A percentile compares a stretch with the other conserved stretches of the same genome.
Evolutionary conservation across 2,888 invertebrate species (phyloP).

Genomic region (Heliconius hortense): DNA sequence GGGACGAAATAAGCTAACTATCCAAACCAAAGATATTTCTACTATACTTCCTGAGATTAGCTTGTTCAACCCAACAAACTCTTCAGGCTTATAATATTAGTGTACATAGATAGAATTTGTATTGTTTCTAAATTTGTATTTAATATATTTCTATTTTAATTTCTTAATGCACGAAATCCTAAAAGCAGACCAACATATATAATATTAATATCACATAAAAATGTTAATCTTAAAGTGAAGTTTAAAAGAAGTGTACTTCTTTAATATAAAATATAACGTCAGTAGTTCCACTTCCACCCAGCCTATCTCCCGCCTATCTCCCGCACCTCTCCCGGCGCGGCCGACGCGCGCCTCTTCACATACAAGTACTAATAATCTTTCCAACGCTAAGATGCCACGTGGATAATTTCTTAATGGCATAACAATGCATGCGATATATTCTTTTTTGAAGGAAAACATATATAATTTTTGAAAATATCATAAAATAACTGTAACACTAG

Average conservation of each 20-base stretch:
- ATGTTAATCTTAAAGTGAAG: neutral
- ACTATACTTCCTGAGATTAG: no score
- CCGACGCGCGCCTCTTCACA: no score
- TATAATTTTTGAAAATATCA: no score
- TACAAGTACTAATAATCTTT: neutral
- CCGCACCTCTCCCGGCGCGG: no score
- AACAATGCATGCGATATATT: conserved; percentile 10
- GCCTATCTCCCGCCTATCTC: conserved; percentile 41
- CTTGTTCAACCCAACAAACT: no score
- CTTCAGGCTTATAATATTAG: no score
- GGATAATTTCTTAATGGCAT: conserved; percentile 9
- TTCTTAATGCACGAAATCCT: no score
- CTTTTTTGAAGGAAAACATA: neutral
- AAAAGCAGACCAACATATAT: neutral
- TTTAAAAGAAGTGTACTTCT: neutral
- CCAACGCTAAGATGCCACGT: neutral
- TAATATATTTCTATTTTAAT: no score
- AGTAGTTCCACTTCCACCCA: conserved; percentile 30
- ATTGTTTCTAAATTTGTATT: no score
- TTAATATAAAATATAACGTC: conserved; percentile 5
- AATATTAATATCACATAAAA: conserved; percentile 4
- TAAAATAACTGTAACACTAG: neutral
- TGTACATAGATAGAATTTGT: no score
- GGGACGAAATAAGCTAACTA: no score
- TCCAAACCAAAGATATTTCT: no score